Conservation (phyloP, 2,797 vertebrate genomes). For the Brachyrhaphis roseni region DNA sequence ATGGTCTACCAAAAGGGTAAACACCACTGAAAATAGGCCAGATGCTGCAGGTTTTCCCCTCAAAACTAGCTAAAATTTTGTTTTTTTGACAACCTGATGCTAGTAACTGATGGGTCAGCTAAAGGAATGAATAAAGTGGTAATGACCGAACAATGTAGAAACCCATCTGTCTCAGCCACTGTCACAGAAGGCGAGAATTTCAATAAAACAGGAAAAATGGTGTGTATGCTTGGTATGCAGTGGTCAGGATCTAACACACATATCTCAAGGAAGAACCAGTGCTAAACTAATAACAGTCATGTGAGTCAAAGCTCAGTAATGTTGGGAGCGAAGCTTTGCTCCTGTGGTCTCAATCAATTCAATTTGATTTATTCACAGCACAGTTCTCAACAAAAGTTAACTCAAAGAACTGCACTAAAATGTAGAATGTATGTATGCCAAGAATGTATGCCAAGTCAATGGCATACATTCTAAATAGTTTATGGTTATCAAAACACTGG, state of each 20-base stretch:
- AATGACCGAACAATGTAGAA: not conserved
- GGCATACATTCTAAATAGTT: not conserved
- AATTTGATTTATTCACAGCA: not conserved
- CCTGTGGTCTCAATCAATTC: not conserved
- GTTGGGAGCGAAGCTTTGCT: not conserved
- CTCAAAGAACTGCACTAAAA: not conserved
- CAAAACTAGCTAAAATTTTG: not conserved
- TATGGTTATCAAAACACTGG: not conserved
- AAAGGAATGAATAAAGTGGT: not conserved
- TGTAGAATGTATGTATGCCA: no score
- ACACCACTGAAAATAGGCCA: not conserved
- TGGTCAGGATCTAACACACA: not conserved
- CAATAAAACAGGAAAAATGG: not conserved
- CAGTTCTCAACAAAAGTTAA: not conserved
- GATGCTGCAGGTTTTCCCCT: not conserved
- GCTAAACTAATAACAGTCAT: not conserved
- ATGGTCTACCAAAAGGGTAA: not conserved
- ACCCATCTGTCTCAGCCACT: not conserved
- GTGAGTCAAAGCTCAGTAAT: not conserved
- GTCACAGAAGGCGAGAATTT: not conserved
- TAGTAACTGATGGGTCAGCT: not conserved
- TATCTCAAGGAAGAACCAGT: not conserved
- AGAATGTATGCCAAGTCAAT: not conserved
- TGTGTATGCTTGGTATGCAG: not conserved
- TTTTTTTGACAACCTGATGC: not conserved